phyloP scores from a whole-genome alignment of 2,888 invertebrate genomes.

The Acrobasis consociella region DNA sequence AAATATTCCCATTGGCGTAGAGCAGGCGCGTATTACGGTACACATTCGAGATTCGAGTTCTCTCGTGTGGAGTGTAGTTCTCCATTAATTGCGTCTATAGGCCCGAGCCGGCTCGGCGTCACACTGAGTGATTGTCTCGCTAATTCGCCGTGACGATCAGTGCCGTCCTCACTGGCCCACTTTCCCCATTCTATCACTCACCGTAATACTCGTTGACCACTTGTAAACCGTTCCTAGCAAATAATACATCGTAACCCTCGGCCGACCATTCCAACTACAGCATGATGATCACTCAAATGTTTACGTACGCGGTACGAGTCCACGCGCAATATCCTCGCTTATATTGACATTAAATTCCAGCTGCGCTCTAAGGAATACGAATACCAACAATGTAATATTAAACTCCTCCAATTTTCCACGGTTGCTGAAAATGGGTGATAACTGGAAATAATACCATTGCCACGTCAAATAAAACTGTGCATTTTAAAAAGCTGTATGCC shows the following conservation, averaged over 20 bases:
- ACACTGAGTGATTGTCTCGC: constrained; percentile 71
- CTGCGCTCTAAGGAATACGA: constrained; percentile 20
- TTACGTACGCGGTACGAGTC: constrained; percentile 20
- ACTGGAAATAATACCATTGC: constrained; percentile 15
- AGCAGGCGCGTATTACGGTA: constrained; percentile 1
- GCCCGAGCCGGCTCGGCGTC: constrained; percentile 49
- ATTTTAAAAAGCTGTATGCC: constrained; percentile 19
- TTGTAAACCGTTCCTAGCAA: constrained; percentile 35
- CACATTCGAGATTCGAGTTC: constrained; percentile 39
- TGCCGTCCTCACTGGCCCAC: constrained; percentile 27
- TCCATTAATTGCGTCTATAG: constrained; percentile 64
- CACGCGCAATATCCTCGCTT: constrained; percentile 27
- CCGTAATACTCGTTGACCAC: constrained; percentile 37
- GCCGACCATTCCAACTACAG: background rate
- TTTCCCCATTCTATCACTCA: constrained; percentile 7
- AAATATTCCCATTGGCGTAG: background rate
- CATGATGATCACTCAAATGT: constrained; percentile 25
- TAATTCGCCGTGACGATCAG: constrained; percentile 61
- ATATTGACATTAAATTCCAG: constrained; percentile 31
- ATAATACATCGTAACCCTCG: constrained; percentile 33
- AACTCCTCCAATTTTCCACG: constrained; percentile 19
- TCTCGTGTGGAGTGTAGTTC: constrained; percentile 61
- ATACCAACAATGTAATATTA: constrained; percentile 14
- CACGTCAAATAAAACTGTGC: constrained; percentile 11
- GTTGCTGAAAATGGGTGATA: constrained; percentile 16